phyloP scores from a whole-genome alignment of 2,113 vertebrate species.

The Nipponia nippon region DNA sequence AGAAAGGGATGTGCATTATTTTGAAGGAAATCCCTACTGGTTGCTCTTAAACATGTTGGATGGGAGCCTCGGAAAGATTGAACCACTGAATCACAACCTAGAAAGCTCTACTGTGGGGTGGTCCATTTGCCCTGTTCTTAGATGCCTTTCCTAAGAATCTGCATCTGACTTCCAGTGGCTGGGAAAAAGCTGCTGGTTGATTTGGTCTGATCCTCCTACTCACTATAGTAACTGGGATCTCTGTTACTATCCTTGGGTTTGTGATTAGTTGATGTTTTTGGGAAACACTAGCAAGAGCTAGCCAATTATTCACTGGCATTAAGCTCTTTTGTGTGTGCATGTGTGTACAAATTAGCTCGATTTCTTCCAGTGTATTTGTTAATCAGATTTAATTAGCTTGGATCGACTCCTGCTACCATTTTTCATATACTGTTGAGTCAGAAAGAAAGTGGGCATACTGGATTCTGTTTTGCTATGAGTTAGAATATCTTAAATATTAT shows the following conservation, averaged over 20 bases:
- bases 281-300: background rate
- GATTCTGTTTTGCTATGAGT: background rate
- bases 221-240: background rate
- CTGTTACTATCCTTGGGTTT: background rate
- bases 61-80: background rate
- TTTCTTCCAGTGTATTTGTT: constrained; percentile 4
- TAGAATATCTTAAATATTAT: background rate
- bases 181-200: background rate
- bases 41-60: background rate
- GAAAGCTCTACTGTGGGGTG: background rate
- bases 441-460: background rate
- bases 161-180: no score
- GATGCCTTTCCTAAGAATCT: background rate
- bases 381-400: background rate
- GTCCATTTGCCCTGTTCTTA: background rate
- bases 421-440: background rate
- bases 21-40: background rate
- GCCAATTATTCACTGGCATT: background rate
- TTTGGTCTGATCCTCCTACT: background rate
- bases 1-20: background rate
- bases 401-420: background rate
- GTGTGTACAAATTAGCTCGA: background rate
- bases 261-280: background rate
- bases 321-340: background rate
- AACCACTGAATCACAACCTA: background rate